These are phyloP conservation scores for Oncopeltus fasciatus DNA, from an alignment of 1,140 invertebrate genomes.

Conservation along the genomic window DNA sequence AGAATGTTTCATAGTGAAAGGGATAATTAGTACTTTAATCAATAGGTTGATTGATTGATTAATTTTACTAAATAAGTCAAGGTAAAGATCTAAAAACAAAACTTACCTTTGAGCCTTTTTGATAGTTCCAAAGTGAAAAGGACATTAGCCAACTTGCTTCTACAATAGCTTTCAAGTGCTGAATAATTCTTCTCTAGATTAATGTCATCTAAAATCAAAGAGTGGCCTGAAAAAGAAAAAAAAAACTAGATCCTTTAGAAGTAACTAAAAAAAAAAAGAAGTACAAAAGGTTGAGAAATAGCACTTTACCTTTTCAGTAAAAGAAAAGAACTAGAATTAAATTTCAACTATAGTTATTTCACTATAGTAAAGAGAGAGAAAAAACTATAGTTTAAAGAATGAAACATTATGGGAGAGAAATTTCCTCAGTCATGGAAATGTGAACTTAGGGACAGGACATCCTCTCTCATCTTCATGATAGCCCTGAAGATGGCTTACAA, in stretches of 20 bases:
- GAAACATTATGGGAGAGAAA: too few relatives aligned
- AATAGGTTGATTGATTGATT: too few relatives aligned
- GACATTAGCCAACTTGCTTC: conserved; percentile 62
- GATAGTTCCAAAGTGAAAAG: conserved; percentile 51
- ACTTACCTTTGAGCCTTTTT: conserved; percentile 40
- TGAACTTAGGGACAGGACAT: too few relatives aligned
- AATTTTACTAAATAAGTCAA: too few relatives aligned
- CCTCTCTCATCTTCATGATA: too few relatives aligned
- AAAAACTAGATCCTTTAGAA: background rate
- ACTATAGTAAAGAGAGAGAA: too few relatives aligned
- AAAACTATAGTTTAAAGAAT: too few relatives aligned
- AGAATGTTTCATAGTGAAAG: too few relatives aligned
- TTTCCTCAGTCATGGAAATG: too few relatives aligned
- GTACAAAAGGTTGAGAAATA: background rate
- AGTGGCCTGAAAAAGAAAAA: conserved; percentile 11
- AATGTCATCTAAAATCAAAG: conserved; percentile 25
- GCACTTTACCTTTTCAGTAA: background rate
- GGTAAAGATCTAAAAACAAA: too few relatives aligned
- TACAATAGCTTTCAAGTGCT: conserved; percentile 45
- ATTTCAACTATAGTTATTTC: background rate
- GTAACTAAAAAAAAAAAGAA: background rate
- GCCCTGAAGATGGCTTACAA: too few relatives aligned
- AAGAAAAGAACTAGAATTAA: background rate
- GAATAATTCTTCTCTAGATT: conserved; percentile 42
- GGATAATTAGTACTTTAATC: too few relatives aligned